Conservation (phyloP, 2,797 vertebrate species). For the Harpagifer antarcticus region DNA sequence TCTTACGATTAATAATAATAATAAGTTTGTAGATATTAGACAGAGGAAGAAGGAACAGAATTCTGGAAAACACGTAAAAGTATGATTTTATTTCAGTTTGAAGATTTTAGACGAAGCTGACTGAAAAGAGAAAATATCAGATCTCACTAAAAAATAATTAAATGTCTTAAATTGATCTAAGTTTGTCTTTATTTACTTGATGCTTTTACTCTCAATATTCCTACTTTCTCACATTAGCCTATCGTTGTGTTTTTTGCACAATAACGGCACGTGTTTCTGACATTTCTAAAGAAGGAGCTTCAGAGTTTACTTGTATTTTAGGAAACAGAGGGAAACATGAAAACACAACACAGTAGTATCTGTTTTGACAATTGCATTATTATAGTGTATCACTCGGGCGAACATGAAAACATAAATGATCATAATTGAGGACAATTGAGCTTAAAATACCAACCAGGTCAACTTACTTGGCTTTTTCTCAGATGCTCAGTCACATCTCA, state of each 20-base stretch:
- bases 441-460: background rate
- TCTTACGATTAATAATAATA: background rate
- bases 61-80: background rate
- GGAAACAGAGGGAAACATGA: no score
- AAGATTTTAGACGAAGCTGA: background rate
- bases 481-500: background rate
- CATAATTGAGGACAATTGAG: background rate
- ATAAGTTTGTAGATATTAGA: background rate
- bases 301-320: no score
- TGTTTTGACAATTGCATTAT: background rate
- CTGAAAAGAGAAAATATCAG: no score
- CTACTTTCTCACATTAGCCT: no score
- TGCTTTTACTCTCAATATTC: background rate
- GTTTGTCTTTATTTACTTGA: no score
- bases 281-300: no score
- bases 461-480: background rate
- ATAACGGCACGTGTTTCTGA: no score
- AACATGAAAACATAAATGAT: background rate
- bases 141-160: no score
- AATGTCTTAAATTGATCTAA: no score
- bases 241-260: no score
- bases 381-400: background rate
- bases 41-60: background rate
- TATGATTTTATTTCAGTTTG: background rate
- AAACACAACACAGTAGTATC: no score